A percentile compares a stretch with the other conserved stretches of the same genome.
Conservation (phyloP, 2,888 invertebrate genomes). For the Onchidella celtica region DNA sequence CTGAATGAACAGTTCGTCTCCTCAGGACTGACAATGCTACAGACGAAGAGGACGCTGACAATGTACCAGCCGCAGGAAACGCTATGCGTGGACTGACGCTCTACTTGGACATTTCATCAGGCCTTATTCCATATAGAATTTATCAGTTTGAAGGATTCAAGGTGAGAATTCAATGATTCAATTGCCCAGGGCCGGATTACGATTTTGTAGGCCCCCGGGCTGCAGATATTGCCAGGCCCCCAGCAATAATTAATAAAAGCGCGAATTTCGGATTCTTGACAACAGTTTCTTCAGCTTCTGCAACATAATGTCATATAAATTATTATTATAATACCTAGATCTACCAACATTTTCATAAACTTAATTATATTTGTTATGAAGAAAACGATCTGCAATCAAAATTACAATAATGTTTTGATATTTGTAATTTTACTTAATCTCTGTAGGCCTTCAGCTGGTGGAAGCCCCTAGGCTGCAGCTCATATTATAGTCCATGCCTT, state of each 20-base stretch:
- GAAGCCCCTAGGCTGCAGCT: no score
- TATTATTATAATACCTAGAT: not conserved
- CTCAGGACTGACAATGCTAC: conserved; percentile 3
- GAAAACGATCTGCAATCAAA: no score
- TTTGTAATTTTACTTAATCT: no score
- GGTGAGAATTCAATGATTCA: no score
- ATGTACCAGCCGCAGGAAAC: conserved; percentile 49
- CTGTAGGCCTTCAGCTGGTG: no score
- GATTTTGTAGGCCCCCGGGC: no score
- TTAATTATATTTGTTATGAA: no score
- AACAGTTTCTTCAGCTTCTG: not conserved
- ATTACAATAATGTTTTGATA: no score
- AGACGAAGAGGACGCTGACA: not conserved
- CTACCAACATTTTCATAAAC: not conserved
- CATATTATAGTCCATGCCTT: no score
- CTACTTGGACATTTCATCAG: conserved; percentile 39
- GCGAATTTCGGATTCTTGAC: not conserved
- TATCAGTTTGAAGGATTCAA: conserved; percentile 55
- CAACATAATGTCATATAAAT: no score
- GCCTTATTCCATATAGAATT: conserved; percentile 48
- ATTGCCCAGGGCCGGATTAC: not conserved
- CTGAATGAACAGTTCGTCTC: no score
- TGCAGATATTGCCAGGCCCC: not conserved
- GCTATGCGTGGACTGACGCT: conserved; percentile 54
- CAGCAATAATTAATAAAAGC: no score